phyloP scores from a whole-genome alignment of 2,113 vertebrate genomes.

The Amblyopsis rosae region DNA sequence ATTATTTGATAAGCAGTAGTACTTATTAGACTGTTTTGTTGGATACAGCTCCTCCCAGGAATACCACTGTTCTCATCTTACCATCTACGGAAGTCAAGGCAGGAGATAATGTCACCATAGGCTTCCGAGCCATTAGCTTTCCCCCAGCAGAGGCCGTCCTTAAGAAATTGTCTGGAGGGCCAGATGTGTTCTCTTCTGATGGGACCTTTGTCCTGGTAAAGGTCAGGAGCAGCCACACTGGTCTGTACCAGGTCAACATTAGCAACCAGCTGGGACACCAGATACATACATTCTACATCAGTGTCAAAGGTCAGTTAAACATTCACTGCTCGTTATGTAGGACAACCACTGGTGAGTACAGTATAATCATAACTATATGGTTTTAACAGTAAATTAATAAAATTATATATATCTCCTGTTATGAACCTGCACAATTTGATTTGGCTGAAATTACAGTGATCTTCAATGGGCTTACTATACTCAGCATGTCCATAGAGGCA shows the following conservation, averaged over 20 bases:
- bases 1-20: too few relatives aligned
- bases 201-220: conserved; percentile 72
- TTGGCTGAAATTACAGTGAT: too few relatives aligned
- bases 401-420: too few relatives aligned
- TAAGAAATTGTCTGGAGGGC: conserved; percentile 60
- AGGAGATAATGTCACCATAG: conserved; percentile 74
- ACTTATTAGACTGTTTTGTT: neutral
- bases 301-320: conserved; percentile 63
- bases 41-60: conserved; percentile 71
- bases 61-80: conserved; percentile 64
- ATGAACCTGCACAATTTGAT: too few relatives aligned
- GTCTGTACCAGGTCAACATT: conserved; percentile 75
- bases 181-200: conserved; percentile 47
- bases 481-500: too few relatives aligned
- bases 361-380: too few relatives aligned
- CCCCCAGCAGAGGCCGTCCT: conserved; percentile 61
- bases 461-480: too few relatives aligned
- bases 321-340: neutral
- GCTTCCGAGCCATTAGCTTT: conserved; percentile 66
- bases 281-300: conserved; percentile 65
- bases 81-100: conserved; percentile 68
- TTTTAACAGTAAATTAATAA: too few relatives aligned
- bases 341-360: too few relatives aligned
- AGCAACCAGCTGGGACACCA: conserved; percentile 73
- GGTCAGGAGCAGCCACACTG: conserved; percentile 65